phyloP scores from a whole-genome alignment of 2,113 vertebrate species.

The Tyto alba region DNA sequence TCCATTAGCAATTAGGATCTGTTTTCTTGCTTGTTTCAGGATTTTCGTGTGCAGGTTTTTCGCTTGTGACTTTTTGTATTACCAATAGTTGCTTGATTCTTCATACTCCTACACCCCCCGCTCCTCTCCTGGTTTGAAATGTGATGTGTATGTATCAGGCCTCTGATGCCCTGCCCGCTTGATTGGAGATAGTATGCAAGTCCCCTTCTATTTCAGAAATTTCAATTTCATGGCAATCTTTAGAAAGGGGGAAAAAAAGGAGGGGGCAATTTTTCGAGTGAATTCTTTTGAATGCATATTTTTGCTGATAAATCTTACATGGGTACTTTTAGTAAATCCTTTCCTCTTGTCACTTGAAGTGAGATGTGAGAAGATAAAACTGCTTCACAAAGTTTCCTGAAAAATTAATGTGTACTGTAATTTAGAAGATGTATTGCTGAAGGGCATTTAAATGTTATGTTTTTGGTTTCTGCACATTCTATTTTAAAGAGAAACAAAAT shows the following conservation, averaged over 20 bases:
- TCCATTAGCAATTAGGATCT: background rate
- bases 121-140: background rate
- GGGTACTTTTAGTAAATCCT: background rate
- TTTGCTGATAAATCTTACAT: background rate
- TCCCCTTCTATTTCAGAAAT: background rate
- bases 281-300: background rate
- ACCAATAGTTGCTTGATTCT: background rate
- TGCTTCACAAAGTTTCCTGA: background rate
- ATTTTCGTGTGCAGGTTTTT: background rate
- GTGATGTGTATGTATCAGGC: background rate
- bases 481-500: conserved; percentile 8
- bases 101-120: too few relatives aligned
- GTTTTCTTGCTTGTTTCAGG: background rate
- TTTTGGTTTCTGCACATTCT: conserved; percentile 15
- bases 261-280: background rate
- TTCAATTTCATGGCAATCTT: background rate
- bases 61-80: background rate
- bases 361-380: background rate
- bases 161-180: background rate
- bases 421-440: conserved; percentile 9
- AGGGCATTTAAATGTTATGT: background rate
- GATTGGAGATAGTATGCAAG: background rate
- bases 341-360: background rate
- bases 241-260: background rate
- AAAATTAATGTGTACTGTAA: conserved; percentile 31